These are phyloP conservation scores for Hippocampus barbouri DNA, from an alignment of 2,113 vertebrate genomes.

Conservation along the genomic window DNA sequence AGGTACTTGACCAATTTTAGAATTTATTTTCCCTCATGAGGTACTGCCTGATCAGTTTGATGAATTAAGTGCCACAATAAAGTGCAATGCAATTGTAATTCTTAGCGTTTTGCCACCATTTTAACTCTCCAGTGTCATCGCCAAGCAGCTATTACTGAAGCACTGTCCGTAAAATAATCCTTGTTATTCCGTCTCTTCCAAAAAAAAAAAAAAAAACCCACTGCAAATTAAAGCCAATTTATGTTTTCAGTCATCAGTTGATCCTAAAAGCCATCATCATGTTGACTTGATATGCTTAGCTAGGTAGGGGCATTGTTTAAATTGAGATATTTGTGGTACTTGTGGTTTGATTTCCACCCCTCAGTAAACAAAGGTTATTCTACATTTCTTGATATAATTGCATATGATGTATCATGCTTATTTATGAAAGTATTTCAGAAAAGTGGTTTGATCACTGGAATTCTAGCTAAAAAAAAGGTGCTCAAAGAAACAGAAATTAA, in stretches of 20 bases:
- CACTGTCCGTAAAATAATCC: background rate
- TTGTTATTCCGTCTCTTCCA: background rate
- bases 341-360: background rate
- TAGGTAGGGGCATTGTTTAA: conserved; percentile 14
- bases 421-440: conserved; percentile 10
- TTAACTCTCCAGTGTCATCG: background rate
- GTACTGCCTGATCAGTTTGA: background rate
- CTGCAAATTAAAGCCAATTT: background rate
- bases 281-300: background rate
- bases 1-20: conserved; percentile 8
- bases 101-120: conserved; percentile 4
- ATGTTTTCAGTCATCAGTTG: background rate
- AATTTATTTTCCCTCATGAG: background rate
- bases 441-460: conserved; percentile 25
- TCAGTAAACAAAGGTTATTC: conserved; percentile 4
- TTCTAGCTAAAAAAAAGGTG: background rate
- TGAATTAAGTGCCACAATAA: conserved; percentile 14
- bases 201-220: background rate
- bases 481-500: conserved; percentile 22
- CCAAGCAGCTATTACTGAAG: background rate
- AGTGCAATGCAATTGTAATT: conserved; percentile 5
- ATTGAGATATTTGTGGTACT: background rate
- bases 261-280: no score
- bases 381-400: conserved; percentile 9
- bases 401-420: background rate